Evolutionary conservation across 2,113 vertebrate genomes (phyloP).

Genomic region (Antigone vipio): DNA sequence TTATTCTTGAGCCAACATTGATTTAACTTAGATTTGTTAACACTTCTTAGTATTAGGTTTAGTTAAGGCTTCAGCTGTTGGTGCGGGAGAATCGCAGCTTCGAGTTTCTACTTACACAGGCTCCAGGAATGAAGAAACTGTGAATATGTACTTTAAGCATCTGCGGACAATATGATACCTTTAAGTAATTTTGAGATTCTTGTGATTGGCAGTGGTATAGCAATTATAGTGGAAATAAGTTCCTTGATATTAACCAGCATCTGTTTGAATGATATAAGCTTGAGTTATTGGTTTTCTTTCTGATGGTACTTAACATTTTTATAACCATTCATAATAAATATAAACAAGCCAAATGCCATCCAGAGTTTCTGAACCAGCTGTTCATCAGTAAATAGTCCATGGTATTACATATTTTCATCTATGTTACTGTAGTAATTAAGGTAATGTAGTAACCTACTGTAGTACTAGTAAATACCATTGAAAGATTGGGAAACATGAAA

Average conservation of each 20-base stretch:
- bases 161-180: background rate
- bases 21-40: background rate
- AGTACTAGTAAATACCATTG: background rate
- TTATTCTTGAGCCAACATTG: background rate
- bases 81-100: background rate
- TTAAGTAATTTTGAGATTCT: background rate
- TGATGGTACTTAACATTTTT: background rate
- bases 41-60: background rate
- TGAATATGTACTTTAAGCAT: background rate
- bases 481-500: background rate
- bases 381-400: background rate
- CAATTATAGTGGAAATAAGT: background rate
- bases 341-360: background rate
- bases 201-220: background rate
- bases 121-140: background rate
- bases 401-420: background rate
- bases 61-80: background rate
- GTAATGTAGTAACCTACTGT: background rate
- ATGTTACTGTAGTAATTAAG: background rate
- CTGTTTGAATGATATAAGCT: background rate
- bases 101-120: background rate
- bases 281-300: background rate
- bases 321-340: background rate
- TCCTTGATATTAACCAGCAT: background rate
- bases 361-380: background rate